A percentile compares a stretch with the other conserved stretches of the same genome.
These are phyloP conservation scores for Cataglyphis altisquamis DNA, from an alignment of 2,888 invertebrate species.

Conservation along the genomic window DNA sequence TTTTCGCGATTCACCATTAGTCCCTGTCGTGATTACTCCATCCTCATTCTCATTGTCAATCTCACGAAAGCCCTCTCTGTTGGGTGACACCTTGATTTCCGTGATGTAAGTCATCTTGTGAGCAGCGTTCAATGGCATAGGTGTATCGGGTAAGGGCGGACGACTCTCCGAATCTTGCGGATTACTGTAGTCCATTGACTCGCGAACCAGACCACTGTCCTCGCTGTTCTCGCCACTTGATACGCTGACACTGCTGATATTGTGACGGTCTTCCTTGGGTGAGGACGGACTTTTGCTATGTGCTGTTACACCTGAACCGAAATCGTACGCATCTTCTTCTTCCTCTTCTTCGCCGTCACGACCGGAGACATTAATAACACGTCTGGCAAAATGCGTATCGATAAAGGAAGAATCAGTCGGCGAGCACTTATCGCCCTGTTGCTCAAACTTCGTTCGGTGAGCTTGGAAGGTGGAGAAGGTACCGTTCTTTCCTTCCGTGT, in stretches of 20 bases:
- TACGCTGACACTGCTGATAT: slow-evolving; percentile 83
- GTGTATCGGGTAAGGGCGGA: slow-evolving; percentile 85
- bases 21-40: slow-evolving; percentile 65
- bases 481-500: slow-evolving; percentile 38
- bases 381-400: slow-evolving; percentile 76
- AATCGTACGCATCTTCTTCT: slow-evolving; percentile 79
- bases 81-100: slow-evolving; percentile 90
- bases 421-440: slow-evolving; percentile 48
- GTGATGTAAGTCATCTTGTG: slow-evolving; percentile 89
- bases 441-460: slow-evolving; percentile 74
- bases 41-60: slow-evolving; percentile 69
- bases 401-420: slow-evolving; percentile 49
- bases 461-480: slow-evolving; percentile 71
- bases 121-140: slow-evolving; percentile 83
- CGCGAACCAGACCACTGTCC: slow-evolving; percentile 81
- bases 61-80: slow-evolving; percentile 74
- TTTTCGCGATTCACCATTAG: slow-evolving; percentile 68
- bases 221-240: slow-evolving; percentile 84
- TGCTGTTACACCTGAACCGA: slow-evolving; percentile 77
- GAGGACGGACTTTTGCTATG: slow-evolving; percentile 77
- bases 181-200: slow-evolving; percentile 78
- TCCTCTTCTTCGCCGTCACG: slow-evolving; percentile 68
- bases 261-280: slow-evolving; percentile 70
- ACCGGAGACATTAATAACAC: slow-evolving; percentile 68
- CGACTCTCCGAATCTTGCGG: slow-evolving; percentile 77